Conservation (phyloP, 1,140 invertebrate genomes). For the Lasioglossum baleicum region DNA sequence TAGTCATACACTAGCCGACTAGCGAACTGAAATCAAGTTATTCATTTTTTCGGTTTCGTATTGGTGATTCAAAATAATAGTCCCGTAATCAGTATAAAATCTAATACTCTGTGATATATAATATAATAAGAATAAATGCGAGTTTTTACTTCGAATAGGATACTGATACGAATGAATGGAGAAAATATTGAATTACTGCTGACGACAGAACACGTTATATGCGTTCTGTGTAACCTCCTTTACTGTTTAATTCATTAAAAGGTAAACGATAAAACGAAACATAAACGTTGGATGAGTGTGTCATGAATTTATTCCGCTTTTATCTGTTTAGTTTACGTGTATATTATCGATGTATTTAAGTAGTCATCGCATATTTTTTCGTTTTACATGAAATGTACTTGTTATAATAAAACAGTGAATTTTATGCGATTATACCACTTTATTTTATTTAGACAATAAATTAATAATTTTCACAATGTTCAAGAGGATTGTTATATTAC, state of each 20-base stretch:
- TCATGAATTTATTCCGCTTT: not conserved
- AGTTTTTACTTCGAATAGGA: conserved; percentile 13
- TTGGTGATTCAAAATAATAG: too few relatives aligned
- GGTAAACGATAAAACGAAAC: not conserved
- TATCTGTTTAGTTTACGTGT: not conserved
- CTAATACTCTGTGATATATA: conserved; percentile 1
- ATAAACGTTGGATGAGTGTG: not conserved
- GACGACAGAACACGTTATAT: conserved; percentile 60
- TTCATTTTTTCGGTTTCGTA: not conserved
- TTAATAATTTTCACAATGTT: too few relatives aligned
- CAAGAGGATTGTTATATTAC: too few relatives aligned
- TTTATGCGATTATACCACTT: not conserved
- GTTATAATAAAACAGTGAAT: not conserved
- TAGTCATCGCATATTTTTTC: not conserved
- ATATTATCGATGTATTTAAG: not conserved
- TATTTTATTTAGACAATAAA: not conserved
- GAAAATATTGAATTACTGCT: conserved; percentile 45
- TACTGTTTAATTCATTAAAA: conserved; percentile 5
- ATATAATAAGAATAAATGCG: conserved; percentile 5
- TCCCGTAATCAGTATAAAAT: not conserved
- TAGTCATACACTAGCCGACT: not conserved
- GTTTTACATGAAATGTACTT: not conserved
- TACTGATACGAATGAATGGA: conserved; percentile 24
- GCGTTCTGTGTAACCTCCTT: conserved; percentile 36
- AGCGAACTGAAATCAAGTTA: not conserved